A percentile compares a stretch with the other conserved stretches of the same genome.
Evolutionary conservation across 2,888 invertebrate species (phyloP).

Genomic region (Nesidiocoris tenuis): DNA sequence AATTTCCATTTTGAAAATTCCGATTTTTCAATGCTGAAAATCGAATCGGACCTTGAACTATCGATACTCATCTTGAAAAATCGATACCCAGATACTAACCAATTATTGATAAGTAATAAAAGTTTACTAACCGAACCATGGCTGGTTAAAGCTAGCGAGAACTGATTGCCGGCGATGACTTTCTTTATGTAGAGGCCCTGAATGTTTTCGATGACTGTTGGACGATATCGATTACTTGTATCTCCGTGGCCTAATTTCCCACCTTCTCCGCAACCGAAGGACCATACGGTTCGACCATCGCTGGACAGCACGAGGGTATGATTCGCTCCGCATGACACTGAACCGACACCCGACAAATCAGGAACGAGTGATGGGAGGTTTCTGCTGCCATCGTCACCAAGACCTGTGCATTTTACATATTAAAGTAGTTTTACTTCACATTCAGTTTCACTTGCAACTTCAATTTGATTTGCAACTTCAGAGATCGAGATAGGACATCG

Average conservation of each 20-base stretch:
- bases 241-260: conserved; percentile 60
- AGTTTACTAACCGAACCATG: conserved; percentile 56
- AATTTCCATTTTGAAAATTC: too few relatives aligned
- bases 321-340: conserved; percentile 61
- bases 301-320: conserved; percentile 60
- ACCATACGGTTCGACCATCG: conserved; percentile 62
- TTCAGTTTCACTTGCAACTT: too few relatives aligned
- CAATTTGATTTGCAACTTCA: too few relatives aligned
- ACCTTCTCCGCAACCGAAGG: conserved; percentile 61
- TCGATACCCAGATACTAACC: too few relatives aligned
- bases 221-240: conserved; percentile 59
- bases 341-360: conserved; percentile 61
- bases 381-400: conserved; percentile 62
- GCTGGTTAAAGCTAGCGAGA: conserved; percentile 59
- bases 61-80: too few relatives aligned
- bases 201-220: conserved; percentile 62
- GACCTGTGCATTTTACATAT: conserved; percentile 59
- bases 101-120: too few relatives aligned
- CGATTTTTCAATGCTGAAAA: too few relatives aligned
- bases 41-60: too few relatives aligned
- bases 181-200: conserved; percentile 61
- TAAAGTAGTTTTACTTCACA: too few relatives aligned
- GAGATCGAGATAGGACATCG: too few relatives aligned
- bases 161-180: conserved; percentile 60
- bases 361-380: conserved; percentile 62